Evolutionary conservation across 1,140 invertebrate species (phyloP).

Genomic region (Drosophila carrolli): DNA sequence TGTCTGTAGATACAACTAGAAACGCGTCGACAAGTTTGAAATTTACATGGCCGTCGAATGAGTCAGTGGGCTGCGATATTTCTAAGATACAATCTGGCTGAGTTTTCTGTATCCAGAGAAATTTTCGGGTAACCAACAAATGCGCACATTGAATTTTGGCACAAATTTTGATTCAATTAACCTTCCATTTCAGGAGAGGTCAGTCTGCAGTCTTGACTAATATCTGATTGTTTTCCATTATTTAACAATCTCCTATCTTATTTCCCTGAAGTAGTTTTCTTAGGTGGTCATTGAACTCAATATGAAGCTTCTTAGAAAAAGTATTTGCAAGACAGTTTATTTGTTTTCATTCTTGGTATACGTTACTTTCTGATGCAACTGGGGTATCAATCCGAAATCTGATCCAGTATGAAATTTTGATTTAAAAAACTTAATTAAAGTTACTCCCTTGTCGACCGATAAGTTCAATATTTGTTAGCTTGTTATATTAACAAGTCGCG

Average conservation of each 20-base stretch:
- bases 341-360: slow-evolving; percentile 15
- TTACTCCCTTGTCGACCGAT: not conserved
- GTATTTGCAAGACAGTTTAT: slow-evolving; percentile 5
- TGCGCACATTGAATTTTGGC: slow-evolving; percentile 44
- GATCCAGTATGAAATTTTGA: not conserved
- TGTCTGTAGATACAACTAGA: slow-evolving; percentile 47
- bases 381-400: not conserved
- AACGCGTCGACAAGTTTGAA: slow-evolving; percentile 44
- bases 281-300: slow-evolving; percentile 27
- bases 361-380: not conserved
- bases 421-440: too few relatives aligned
- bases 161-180: slow-evolving; percentile 67
- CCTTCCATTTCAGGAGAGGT: slow-evolving; percentile 46
- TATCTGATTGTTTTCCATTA: slow-evolving; percentile 2
- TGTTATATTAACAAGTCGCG: slow-evolving; percentile 30
- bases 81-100: slow-evolving; percentile 34
- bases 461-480: slow-evolving; percentile 19
- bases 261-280: slow-evolving; percentile 1
- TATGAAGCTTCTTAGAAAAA: not conserved
- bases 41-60: slow-evolving; percentile 28
- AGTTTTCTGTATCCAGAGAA: slow-evolving; percentile 28
- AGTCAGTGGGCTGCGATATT: slow-evolving; percentile 29
- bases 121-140: slow-evolving; percentile 22
- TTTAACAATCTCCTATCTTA: not conserved
- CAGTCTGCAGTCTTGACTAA: slow-evolving; percentile 31